Conservation (phyloP, 53 echinoderm and acorn worm genomes). For the Antedon mediterranea region DNA sequence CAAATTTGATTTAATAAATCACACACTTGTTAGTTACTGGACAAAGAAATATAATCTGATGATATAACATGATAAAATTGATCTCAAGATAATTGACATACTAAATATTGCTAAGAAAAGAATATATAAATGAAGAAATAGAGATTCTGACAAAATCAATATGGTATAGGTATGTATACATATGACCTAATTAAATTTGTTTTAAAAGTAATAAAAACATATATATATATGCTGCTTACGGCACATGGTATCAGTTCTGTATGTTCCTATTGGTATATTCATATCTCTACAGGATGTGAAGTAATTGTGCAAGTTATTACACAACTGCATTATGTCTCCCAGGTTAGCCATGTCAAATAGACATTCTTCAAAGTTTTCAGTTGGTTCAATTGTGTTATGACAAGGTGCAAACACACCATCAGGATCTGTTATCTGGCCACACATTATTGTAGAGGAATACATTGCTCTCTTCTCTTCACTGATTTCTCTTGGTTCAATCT, state of each 20-base stretch:
- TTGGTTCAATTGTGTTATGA: neutral
- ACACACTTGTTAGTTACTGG: no score
- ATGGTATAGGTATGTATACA: no score
- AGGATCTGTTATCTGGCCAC: constrained; percentile 10
- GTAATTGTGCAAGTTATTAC: neutral
- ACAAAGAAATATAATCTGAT: no score
- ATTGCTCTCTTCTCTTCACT: neutral
- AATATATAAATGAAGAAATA: no score
- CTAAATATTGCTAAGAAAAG: no score
- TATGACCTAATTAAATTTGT: no score
- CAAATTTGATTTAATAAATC: no score
- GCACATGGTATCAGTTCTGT: constrained; percentile 6
- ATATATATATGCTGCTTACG: constrained; percentile 4
- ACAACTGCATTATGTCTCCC: constrained; percentile 5
- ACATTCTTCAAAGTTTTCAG: constrained; percentile 11
- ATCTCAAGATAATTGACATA: no score
- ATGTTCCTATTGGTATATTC: neutral
- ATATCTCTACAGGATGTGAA: neutral
- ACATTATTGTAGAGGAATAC: neutral
- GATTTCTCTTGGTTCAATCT: neutral
- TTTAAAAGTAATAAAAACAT: no score
- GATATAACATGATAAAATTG: no score
- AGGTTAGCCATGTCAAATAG: constrained; percentile 9
- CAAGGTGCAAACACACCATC: constrained; percentile 6
- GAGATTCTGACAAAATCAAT: no score